Evolutionary conservation across 2,113 vertebrate genomes (phyloP).

Genomic region (Mystacornis crossleyi): DNA sequence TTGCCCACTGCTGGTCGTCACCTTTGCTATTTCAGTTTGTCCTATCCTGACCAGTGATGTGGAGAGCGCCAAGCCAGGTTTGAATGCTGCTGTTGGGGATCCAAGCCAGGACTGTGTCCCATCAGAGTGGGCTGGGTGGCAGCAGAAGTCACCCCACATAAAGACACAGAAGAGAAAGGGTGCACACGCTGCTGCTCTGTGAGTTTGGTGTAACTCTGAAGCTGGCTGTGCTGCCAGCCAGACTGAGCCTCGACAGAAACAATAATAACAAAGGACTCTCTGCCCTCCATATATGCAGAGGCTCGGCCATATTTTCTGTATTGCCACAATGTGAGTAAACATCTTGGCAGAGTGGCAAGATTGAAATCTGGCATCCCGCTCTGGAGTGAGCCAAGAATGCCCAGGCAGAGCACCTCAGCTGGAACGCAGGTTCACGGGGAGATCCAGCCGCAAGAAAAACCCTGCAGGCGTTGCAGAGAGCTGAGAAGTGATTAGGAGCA

Average conservation of each 20-base stretch:
- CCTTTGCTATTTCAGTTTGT: background rate
- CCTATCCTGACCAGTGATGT: background rate
- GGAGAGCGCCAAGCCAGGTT: background rate
- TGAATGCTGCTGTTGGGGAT: rapidly evolving
- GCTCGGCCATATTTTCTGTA: background rate
- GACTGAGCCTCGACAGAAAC: background rate
- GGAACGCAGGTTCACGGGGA: rapidly evolving
- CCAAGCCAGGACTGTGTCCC: background rate
- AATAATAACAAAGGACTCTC: background rate
- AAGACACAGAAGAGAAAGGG: background rate
- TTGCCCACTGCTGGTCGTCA: background rate
- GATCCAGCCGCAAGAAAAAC: background rate
- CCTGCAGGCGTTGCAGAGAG: background rate
- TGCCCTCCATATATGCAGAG: background rate
- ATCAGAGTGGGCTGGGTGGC: background rate
- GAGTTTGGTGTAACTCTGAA: background rate
- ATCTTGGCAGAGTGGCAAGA: background rate
- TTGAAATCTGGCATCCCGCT: background rate
- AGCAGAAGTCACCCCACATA: background rate
- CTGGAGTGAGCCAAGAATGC: background rate
- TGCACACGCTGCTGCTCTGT: background rate
- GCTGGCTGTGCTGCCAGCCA: background rate
- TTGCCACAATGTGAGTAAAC: background rate
- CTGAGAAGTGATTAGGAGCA: background rate
- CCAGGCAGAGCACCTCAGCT: background rate